A percentile compares a stretch with the other conserved stretches of the same genome.
phyloP scores from a whole-genome alignment of 2,113 vertebrate genomes.

The Engraulis encrasicolus region DNA sequence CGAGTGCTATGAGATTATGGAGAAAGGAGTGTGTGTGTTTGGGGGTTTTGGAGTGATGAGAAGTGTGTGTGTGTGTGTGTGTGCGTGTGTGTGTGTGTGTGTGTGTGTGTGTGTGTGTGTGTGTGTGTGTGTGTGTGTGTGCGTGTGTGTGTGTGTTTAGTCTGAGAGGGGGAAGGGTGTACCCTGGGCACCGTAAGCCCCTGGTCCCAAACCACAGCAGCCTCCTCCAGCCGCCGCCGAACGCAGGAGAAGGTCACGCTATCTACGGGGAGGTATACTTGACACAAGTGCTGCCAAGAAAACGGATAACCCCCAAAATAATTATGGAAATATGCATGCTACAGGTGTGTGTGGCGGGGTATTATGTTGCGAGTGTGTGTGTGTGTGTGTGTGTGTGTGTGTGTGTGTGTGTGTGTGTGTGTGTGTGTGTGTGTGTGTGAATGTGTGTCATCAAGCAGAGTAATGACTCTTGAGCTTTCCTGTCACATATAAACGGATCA shows the following conservation, averaged over 20 bases:
- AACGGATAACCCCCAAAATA: conserved; percentile 46
- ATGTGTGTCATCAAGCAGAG: background rate
- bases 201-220: conserved; percentile 45
- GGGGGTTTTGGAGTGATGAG: no score
- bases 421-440: conserved; percentile 30
- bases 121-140: no score
- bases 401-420: conserved; percentile 20
- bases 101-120: no score
- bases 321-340: conserved; percentile 50
- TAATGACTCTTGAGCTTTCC: background rate
- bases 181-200: conserved; percentile 34
- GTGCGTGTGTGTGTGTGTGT: no score
- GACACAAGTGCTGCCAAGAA: conserved; percentile 56
- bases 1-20: no score
- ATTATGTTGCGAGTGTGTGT: no score
- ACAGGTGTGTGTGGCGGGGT: conserved; percentile 39
- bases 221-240: conserved; percentile 57
- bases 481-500: conserved; percentile 48
- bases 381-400: conserved; percentile 25
- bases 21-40: no score
- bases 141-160: no score
- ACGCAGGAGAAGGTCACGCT: conserved; percentile 50
- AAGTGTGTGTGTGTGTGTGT: no score
- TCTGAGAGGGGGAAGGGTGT: background rate
- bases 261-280: conserved; percentile 56